These are phyloP conservation scores for Campoletis raptor DNA, from an alignment of 2,888 invertebrate genomes.

Conservation along the genomic window DNA sequence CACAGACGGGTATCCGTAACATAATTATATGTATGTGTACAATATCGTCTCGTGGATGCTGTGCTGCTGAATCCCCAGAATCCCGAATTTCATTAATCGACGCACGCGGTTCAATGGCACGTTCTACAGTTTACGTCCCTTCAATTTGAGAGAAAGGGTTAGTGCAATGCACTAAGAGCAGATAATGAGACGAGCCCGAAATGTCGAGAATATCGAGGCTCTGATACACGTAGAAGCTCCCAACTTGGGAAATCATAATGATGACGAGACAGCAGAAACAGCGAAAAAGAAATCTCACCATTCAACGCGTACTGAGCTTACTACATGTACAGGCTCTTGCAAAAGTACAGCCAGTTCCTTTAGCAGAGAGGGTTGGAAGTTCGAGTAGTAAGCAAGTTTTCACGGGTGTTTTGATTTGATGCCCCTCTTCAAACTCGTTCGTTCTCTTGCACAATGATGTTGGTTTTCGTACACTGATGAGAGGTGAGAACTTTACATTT, in stretches of 20 bases:
- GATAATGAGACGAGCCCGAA: slow-evolving; percentile 29
- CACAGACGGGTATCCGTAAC: neutral
- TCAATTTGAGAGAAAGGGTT: slow-evolving; percentile 68
- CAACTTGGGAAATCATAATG: slow-evolving; percentile 56
- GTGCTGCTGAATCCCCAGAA: slow-evolving; percentile 68
- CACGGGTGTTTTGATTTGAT: slow-evolving; percentile 41
- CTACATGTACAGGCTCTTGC: neutral
- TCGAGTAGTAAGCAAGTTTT: slow-evolving; percentile 52
- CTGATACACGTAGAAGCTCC: slow-evolving; percentile 42
- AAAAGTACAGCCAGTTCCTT: neutral
- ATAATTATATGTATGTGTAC: neutral
- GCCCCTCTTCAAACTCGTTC: slow-evolving; percentile 25
- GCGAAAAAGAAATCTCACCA: neutral
- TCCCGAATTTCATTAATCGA: slow-evolving; percentile 76
- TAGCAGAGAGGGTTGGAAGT: slow-evolving; percentile 34
- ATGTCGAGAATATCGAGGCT: slow-evolving; percentile 42
- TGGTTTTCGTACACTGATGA: slow-evolving; percentile 10
- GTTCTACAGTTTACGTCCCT: slow-evolving; percentile 73
- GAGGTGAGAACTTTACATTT: neutral
- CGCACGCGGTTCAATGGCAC: slow-evolving; percentile 74
- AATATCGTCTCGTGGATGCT: slow-evolving; percentile 31
- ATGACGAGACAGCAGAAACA: slow-evolving; percentile 43
- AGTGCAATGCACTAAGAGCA: slow-evolving; percentile 42
- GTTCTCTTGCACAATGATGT: slow-evolving; percentile 47
- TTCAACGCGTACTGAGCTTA: neutral